Base-by-base conservation (phyloP, 2,888 invertebrate genomes). In the Agrotis exclamationis region DNA sequence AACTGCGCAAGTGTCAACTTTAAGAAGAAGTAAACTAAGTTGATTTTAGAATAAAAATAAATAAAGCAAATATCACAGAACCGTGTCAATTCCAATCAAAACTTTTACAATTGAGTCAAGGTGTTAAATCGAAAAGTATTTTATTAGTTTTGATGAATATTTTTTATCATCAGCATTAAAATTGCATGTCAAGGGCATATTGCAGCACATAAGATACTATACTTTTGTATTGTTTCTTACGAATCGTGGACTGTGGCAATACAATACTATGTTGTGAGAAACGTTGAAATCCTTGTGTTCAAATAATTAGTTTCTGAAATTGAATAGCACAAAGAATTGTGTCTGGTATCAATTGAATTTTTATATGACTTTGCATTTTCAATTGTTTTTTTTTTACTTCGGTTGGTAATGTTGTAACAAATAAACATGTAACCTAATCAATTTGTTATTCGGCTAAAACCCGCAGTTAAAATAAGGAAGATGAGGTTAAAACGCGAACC, bases 121-220 rank as follows among this genome's bases (percentile, higher is more conserved):
- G 33, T 48, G 22, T 48, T 9, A 47, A 69, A 70, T 57, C 28
- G 7, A 70, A 47, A 44, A 59, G 9, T 22, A 13, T 48, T 50
- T 57, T 62, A 48, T 59, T 44, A 70, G 11, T 74, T 62, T 33
- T 59, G 53, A 79, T 63, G 63, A 58, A 79, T 71, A 45, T 74
- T 60, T 47, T 39, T 75, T 78, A 80, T 59, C 70, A 70, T 73
- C 66, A 48, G 63, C 39, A 48, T 58, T 56, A 63, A 53, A 66
- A 28, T 63, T 63, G 47, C 80, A 70, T 73, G 85, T 79, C 84
- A 83, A 85, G 81, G 81, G 58, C 63, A 57, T 33, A 69, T 79
- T 85, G 80, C 79, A 66, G 66, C 74, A 82, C 59, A 66, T 58
- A 63, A 62, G 69, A 58, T 63, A 75, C 72, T 71, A 66, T 67